Percentiles rank a stretch among this genome's conserved stretches.
Conservation (phyloP, 2,113 vertebrate species). For the Hemichromis elongatus region DNA sequence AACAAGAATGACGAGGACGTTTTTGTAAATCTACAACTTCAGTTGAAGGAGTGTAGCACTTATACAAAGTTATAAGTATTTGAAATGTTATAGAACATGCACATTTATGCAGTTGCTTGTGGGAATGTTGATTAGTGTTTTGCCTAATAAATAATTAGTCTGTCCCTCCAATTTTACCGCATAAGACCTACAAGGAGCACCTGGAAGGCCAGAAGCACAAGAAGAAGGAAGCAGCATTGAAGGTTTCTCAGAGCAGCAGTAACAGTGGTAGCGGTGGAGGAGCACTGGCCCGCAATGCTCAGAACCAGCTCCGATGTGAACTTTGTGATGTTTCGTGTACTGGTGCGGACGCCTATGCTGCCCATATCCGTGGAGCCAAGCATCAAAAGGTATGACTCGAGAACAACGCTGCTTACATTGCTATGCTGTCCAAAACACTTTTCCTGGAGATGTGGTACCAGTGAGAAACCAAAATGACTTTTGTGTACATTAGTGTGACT, state of each 20-base stretch:
- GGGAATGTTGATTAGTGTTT: background rate
- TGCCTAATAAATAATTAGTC: background rate
- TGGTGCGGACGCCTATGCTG: conserved; percentile 94
- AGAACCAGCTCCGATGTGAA: conserved; percentile 97
- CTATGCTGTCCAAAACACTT: background rate
- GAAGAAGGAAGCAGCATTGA: conserved; percentile 95
- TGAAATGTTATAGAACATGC: background rate
- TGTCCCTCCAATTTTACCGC: background rate
- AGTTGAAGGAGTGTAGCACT: background rate
- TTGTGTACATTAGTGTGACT: too few species aligned
- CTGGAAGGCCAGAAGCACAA: conserved; percentile 99
- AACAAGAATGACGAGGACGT: background rate
- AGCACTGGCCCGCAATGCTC: conserved; percentile 83
- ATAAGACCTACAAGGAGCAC: conserved; percentile 96
- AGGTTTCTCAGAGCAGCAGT: conserved; percentile 84
- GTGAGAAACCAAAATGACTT: background rate
- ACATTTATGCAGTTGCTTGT: accelerated
- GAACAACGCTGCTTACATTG: accelerated
- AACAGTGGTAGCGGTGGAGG: conserved; percentile 71
- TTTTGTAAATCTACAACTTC: background rate
- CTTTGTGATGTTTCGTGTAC: conserved; percentile 98
- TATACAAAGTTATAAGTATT: too few species aligned
- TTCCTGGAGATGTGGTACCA: background rate
- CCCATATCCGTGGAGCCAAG: conserved; percentile 96
- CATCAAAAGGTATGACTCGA: conserved; percentile 87